Percentiles rank a stretch among this genome's conserved stretches.
phyloP scores from a whole-genome alignment of 2,113 vertebrate genomes.

The Perca fluviatilis region DNA sequence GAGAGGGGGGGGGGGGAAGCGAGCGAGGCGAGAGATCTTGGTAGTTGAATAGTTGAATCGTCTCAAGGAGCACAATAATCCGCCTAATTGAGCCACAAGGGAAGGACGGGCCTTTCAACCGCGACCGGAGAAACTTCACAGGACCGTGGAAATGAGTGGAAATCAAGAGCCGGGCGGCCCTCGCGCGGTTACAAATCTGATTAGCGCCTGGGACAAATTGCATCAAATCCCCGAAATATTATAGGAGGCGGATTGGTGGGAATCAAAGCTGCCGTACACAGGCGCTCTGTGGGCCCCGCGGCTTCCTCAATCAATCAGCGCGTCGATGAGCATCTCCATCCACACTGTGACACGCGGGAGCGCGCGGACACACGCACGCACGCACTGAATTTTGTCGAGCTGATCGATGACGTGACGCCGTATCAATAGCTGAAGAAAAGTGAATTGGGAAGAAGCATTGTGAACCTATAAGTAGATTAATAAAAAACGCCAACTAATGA shows the following conservation, averaged over 20 bases:
- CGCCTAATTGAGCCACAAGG: conserved; percentile 97
- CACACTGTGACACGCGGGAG: conserved; percentile 21
- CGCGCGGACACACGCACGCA: conserved; percentile 21
- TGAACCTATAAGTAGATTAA: not conserved
- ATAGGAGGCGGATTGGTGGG: conserved; percentile 60
- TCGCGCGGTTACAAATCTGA: conserved; percentile 81
- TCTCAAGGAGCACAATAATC: conserved; percentile 95
- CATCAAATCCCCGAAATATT: conserved; percentile 81
- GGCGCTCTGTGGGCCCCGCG: conserved; percentile 67
- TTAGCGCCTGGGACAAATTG: conserved; percentile 85
- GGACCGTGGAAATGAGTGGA: conserved; percentile 73
- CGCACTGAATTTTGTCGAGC: not conserved
- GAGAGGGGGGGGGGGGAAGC: not conserved
- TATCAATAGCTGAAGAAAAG: conserved; percentile 6
- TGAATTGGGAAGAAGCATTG: not conserved
- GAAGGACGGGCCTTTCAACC: conserved; percentile 87
- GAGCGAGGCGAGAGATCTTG: conserved; percentile 64
- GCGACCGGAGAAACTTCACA: conserved; percentile 83
- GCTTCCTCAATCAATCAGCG: conserved; percentile 66
- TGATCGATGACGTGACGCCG: conserved; percentile 11
- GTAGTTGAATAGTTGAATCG: conserved; percentile 87
- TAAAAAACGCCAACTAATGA: not conserved
- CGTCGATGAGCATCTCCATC: conserved; percentile 49
- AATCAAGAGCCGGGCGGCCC: conserved; percentile 78
- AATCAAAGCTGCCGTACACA: conserved; percentile 77